These are phyloP conservation scores for Tichodroma muraria DNA, from an alignment of 2,113 vertebrate genomes.

Conservation along the genomic window DNA sequence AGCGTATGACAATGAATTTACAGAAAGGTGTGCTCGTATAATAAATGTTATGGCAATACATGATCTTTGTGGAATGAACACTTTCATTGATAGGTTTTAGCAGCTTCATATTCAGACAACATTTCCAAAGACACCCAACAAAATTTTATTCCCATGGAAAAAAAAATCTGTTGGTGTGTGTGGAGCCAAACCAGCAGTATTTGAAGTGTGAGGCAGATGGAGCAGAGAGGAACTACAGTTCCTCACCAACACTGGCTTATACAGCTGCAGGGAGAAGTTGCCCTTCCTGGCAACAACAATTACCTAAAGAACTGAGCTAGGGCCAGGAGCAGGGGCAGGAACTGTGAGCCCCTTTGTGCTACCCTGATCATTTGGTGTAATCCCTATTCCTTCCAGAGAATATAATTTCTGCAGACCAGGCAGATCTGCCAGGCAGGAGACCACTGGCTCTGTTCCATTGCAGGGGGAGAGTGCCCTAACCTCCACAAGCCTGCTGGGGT, in stretches of 20 bases:
- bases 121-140: not conserved
- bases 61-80: not conserved
- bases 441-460: fast-evolving
- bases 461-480: not conserved
- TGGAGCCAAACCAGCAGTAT: not conserved
- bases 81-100: not conserved
- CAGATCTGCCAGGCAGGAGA: not conserved
- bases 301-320: not conserved
- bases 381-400: not conserved
- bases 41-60: not conserved
- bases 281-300: not conserved
- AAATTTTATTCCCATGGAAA: not conserved
- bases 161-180: not conserved
- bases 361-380: not conserved
- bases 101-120: not conserved
- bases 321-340: not conserved
- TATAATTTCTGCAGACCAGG: not conserved
- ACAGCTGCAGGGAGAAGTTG: not conserved
- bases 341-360: not conserved
- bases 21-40: not conserved
- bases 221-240: not conserved
- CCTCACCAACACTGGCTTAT: not conserved
- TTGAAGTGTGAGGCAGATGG: not conserved
- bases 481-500: not conserved
- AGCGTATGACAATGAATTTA: not conserved